Percentiles rank a stretch among this genome's conserved stretches.
phyloP scores from a whole-genome alignment of 2,888 invertebrate genomes.

The Scelioninae gen. 2 region DNA sequence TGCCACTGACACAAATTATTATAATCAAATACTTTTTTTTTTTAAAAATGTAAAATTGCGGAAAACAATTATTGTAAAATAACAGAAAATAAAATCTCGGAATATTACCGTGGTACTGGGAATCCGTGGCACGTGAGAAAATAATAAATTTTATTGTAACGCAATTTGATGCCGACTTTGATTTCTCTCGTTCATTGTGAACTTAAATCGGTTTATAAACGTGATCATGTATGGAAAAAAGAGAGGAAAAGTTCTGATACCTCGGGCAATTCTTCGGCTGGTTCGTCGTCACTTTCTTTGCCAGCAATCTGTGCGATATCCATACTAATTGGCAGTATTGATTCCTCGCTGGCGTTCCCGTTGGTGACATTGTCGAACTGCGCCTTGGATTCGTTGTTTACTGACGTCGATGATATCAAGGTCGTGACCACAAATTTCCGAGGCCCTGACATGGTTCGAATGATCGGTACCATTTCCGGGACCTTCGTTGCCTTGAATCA shows the following conservation, averaged over 20 bases:
- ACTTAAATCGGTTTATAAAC: constrained; percentile 2
- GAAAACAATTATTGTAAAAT: too few species aligned
- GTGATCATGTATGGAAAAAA: constrained; percentile 12
- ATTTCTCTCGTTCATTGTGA: not conserved
- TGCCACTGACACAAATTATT: too few species aligned
- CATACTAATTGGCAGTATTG: constrained; percentile 80
- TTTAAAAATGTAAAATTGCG: too few species aligned
- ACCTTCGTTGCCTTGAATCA: constrained; percentile 77
- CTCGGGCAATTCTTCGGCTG: constrained; percentile 69
- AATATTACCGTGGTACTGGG: too few species aligned
- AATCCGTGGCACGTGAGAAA: too few species aligned
- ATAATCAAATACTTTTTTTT: too few species aligned
- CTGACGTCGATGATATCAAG: constrained; percentile 77
- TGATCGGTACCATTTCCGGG: constrained; percentile 80
- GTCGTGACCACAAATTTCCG: constrained; percentile 79
- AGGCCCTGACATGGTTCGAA: constrained; percentile 65
- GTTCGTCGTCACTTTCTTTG: constrained; percentile 65
- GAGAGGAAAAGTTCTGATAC: constrained; percentile 59
- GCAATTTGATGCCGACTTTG: not conserved
- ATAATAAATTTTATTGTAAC: not conserved
- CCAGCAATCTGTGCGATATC: constrained; percentile 76
- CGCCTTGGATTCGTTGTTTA: constrained; percentile 60
- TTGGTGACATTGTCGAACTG: constrained; percentile 75
- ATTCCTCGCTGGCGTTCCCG: constrained; percentile 66
- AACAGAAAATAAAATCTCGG: too few species aligned